phyloP scores from a whole-genome alignment of 2,113 vertebrate genomes.

The Channa argus region DNA sequence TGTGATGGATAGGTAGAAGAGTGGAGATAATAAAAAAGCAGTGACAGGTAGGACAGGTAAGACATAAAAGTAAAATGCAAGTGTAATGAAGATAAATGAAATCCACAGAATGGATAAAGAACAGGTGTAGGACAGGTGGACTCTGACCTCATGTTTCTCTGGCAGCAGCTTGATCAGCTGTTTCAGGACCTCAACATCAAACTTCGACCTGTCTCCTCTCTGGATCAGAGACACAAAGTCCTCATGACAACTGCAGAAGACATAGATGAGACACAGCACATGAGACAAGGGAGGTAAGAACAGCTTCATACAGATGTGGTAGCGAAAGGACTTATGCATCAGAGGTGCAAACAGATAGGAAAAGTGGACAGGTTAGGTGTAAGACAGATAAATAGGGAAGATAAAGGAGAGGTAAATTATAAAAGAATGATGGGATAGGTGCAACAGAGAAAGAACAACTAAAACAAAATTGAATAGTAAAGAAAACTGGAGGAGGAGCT shows the following conservation, averaged over 20 bases:
- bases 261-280: slow-evolving; percentile 9
- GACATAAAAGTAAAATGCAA: background rate
- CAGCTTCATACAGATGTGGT: background rate
- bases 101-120: background rate
- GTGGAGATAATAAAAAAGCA: background rate
- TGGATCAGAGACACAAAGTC: slow-evolving; percentile 87
- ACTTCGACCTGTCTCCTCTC: slow-evolving; percentile 87
- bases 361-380: too few relatives aligned
- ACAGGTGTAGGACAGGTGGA: background rate
- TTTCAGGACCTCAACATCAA: slow-evolving; percentile 91
- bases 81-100: background rate
- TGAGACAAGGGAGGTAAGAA: background rate
- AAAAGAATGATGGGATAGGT: background rate
- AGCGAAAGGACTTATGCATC: too few relatives aligned
- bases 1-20: background rate
- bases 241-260: slow-evolving; percentile 85
- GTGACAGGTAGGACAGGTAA: background rate
- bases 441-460: background rate
- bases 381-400: too few relatives aligned
- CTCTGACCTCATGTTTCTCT: slow-evolving; percentile 92
- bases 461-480: background rate
- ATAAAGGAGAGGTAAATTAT: too few relatives aligned
- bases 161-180: slow-evolving; percentile 93
- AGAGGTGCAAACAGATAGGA: too few relatives aligned
- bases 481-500: too few relatives aligned